These are phyloP conservation scores for Dermatemys mawii DNA, from an alignment of 2,113 vertebrate species.

Conservation along the genomic window DNA sequence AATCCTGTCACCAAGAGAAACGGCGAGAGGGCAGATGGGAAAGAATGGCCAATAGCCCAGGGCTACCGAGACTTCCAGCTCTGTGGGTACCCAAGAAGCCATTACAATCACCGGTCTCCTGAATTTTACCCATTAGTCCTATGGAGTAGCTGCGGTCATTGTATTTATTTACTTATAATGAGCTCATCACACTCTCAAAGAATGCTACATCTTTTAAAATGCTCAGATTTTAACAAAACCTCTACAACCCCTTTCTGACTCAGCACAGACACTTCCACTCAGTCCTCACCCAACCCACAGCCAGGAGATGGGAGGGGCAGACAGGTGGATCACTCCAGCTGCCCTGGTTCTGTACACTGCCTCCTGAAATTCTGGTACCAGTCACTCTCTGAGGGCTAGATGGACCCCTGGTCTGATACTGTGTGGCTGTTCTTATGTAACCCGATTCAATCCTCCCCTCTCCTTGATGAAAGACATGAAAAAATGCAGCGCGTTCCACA, in stretches of 20 bases:
- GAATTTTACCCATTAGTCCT: not conserved
- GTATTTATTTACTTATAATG: not conserved
- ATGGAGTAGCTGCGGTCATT: accelerated
- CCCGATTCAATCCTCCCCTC: not conserved
- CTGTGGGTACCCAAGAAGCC: not conserved
- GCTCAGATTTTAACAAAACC: not conserved
- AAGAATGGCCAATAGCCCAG: not conserved
- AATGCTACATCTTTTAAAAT: not conserved
- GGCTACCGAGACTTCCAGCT: not conserved
- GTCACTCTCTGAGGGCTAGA: no score
- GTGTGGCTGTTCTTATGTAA: no score
- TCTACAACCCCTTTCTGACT: accelerated
- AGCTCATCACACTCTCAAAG: accelerated
- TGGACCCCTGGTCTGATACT: no score
- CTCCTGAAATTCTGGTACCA: no score
- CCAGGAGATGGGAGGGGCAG: no score
- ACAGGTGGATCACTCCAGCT: no score
- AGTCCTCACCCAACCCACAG: not conserved
- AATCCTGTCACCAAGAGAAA: accelerated
- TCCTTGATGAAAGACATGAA: not conserved
- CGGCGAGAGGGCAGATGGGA: not conserved
- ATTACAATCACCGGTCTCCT: not conserved
- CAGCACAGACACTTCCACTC: not conserved
- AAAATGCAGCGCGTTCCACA: not conserved
- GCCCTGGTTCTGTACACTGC: no score